Conservation (phyloP, 2,888 invertebrate genomes). For the Muschampia staudingeri region DNA sequence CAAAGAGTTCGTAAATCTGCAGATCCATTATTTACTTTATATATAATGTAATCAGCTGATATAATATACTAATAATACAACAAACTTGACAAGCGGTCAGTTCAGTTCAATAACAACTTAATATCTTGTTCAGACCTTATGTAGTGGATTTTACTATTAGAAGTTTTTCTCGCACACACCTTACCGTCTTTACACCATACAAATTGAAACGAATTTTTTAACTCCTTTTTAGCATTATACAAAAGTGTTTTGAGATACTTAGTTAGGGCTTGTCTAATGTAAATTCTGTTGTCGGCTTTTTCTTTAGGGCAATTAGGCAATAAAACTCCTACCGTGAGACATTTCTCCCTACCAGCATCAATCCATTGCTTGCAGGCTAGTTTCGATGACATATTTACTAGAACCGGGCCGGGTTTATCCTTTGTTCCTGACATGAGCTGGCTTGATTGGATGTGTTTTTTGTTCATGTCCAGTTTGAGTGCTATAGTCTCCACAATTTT, state of each 20-base stretch:
- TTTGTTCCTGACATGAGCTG: slow-evolving; percentile 54
- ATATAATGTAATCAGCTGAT: too few species aligned
- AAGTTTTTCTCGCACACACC: slow-evolving; percentile 59
- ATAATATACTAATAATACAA: too few species aligned
- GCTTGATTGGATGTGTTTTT: slow-evolving; percentile 44
- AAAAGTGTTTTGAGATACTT: slow-evolving; percentile 62
- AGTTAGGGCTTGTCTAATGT: slow-evolving; percentile 64
- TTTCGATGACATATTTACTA: slow-evolving; percentile 63
- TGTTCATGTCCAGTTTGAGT: slow-evolving; percentile 37
- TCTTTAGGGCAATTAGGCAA: slow-evolving; percentile 57
- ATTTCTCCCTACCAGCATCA: slow-evolving; percentile 59
- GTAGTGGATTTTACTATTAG: slow-evolving; percentile 57
- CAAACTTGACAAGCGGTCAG: not conserved
- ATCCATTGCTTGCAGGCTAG: slow-evolving; percentile 60
- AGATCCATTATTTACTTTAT: slow-evolving; percentile 10
- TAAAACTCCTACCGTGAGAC: slow-evolving; percentile 60
- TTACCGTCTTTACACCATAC: slow-evolving; percentile 66
- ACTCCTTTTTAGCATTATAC: slow-evolving; percentile 56
- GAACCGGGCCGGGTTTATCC: slow-evolving; percentile 62
- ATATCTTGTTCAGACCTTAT: slow-evolving; percentile 49
- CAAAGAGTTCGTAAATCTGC: slow-evolving; percentile 23
- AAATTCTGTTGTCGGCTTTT: slow-evolving; percentile 51
- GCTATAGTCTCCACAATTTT: slow-evolving; percentile 55
- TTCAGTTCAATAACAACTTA: not conserved
- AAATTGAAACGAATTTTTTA: slow-evolving; percentile 57